Conservation (phyloP, 2,113 vertebrate species). For the Dicaeum eximium region DNA sequence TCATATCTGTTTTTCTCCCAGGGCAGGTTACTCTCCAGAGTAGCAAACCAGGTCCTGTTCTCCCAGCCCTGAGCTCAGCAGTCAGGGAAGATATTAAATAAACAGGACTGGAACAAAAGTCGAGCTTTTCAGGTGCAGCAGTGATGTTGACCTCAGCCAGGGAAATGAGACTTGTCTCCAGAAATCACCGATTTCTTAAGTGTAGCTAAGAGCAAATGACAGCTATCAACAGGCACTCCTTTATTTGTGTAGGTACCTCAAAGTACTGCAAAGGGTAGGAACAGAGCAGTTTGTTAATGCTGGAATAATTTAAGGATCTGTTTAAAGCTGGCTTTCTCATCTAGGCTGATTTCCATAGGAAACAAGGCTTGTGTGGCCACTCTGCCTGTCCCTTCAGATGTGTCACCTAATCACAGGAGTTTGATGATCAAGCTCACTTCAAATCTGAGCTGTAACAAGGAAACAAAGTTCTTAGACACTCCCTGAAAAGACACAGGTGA, state of each 20-base stretch:
- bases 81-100: neutral
- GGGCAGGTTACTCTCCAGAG: neutral
- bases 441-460: neutral
- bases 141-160: neutral
- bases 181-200: neutral
- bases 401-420: neutral
- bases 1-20: neutral
- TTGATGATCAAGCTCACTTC: neutral
- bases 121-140: neutral
- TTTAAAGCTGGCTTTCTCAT: neutral
- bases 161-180: neutral
- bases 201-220: neutral
- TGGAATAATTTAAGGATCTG: neutral
- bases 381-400: neutral
- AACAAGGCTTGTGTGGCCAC: neutral
- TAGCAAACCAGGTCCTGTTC: neutral
- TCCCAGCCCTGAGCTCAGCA: neutral
- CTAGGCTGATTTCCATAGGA: constrained; percentile 2
- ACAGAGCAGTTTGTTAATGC: neutral
- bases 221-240: neutral
- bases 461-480: neutral
- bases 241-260: neutral
- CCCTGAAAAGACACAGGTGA: neutral
- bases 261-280: neutral
- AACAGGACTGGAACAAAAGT: neutral